Conservation (phyloP, 2,888 invertebrate species). For the Trimorus sp. region DNA sequence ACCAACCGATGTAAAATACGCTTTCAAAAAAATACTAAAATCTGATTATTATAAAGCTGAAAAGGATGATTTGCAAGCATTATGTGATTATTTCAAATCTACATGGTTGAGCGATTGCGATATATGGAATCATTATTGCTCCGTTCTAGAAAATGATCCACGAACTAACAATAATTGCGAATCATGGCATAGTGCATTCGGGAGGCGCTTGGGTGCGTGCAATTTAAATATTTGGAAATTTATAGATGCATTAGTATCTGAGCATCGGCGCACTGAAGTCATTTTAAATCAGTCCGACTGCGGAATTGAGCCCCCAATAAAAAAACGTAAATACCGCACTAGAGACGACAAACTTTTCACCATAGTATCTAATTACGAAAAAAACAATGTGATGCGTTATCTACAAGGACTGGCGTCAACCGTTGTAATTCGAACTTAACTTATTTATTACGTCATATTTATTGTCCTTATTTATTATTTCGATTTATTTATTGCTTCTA, state of each 20-base stretch:
- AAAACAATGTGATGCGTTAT: not conserved
- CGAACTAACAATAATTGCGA: slow-evolving; percentile 14
- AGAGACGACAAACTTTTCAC: not conserved
- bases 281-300: not conserved
- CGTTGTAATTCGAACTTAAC: no score
- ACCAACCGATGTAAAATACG: not conserved
- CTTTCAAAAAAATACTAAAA: slow-evolving; percentile 1
- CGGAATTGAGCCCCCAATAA: slow-evolving; percentile 2
- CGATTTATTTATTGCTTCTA: no score
- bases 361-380: not conserved
- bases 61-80: slow-evolving; percentile 1
- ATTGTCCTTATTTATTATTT: no score
- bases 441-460: no score
- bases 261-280: slow-evolving; percentile 1
- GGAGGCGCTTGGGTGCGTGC: not conserved
- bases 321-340: slow-evolving; percentile 10
- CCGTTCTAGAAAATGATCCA: not conserved
- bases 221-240: slow-evolving; percentile 9
- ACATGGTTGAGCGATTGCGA: slow-evolving; percentile 5
- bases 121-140: slow-evolving; percentile 11
- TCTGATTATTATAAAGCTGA: not conserved
- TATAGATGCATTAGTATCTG: not conserved
- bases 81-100: slow-evolving; percentile 13
- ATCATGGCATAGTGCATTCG: slow-evolving; percentile 15
- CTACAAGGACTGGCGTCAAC: no score